These are phyloP conservation scores for Argya squamiceps DNA, from an alignment of 2,797 vertebrate genomes.

Conservation along the genomic window DNA sequence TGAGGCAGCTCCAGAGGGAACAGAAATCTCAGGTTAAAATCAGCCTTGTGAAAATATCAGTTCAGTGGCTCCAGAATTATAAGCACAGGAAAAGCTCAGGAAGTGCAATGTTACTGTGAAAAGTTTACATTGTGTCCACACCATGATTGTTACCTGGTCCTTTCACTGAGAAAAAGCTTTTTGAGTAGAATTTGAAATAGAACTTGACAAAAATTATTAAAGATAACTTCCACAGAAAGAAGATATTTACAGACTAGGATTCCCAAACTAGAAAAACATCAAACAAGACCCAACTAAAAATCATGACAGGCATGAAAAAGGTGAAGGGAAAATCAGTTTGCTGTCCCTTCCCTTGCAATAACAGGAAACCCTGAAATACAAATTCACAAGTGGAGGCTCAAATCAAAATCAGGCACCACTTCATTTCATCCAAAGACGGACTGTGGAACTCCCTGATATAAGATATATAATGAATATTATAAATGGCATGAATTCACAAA, in stretches of 20 bases:
- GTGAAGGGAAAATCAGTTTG: neutral
- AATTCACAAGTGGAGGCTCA: neutral
- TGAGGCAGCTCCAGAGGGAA: neutral
- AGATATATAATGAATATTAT: rapidly evolving
- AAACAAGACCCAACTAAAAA: neutral
- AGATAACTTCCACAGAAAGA: neutral
- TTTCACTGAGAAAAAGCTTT: neutral
- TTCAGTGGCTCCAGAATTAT: neutral
- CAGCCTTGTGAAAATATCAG: neutral
- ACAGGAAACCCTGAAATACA: neutral
- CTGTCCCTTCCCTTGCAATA: neutral
- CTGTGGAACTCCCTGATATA: neutral
- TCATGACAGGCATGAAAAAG: neutral
- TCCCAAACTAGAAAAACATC: neutral
- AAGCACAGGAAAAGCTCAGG: neutral
- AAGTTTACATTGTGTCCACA: neutral
- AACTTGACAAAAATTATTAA: neutral
- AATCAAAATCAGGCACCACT: neutral
- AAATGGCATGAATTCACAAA: neutral
- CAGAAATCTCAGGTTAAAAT: neutral
- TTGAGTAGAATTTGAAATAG: neutral
- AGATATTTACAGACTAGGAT: neutral
- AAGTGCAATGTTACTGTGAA: neutral
- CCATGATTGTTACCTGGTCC: neutral
- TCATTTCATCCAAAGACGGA: neutral